Evolutionary conservation across 2,113 vertebrate species (phyloP).

Genomic region (Cyanoliseus patagonus): DNA sequence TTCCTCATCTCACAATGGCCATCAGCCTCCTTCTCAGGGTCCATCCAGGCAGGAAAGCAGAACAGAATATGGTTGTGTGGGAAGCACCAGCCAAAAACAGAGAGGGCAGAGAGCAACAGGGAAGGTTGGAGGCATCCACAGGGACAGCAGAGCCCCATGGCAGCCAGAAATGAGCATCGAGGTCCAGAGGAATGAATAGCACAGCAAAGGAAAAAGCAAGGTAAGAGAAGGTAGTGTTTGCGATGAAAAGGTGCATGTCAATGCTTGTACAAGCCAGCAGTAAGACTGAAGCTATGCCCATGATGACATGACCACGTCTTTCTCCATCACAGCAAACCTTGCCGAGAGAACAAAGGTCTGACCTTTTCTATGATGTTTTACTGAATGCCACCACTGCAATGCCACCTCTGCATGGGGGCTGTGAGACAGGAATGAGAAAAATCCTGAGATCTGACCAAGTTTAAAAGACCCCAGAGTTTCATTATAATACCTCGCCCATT

Average conservation of each 20-base stretch:
- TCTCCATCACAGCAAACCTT: not conserved
- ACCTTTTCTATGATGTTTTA: accelerated
- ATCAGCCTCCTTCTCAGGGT: not conserved
- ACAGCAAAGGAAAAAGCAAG: accelerated
- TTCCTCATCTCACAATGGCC: accelerated
- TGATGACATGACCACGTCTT: not conserved
- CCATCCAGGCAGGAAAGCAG: not conserved
- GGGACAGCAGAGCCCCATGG: not conserved
- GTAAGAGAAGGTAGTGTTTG: not conserved
- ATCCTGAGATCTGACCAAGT: not conserved
- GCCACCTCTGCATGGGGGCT: accelerated
- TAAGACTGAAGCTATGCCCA: not conserved
- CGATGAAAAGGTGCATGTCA: not conserved
- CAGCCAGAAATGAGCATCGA: not conserved
- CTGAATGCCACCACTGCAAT: not conserved
- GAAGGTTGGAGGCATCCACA: not conserved
- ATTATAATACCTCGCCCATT: not conserved
- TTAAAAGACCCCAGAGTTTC: not conserved
- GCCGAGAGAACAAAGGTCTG: not conserved
- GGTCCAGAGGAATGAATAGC: not conserved
- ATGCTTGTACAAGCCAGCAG: not conserved
- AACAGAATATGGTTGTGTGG: not conserved
- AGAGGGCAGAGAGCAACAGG: not conserved
- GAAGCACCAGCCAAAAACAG: not conserved
- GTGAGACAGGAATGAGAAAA: not conserved